Evolutionary conservation across 2,888 invertebrate genomes (phyloP).

Genomic region (Brenthis daphne): DNA sequence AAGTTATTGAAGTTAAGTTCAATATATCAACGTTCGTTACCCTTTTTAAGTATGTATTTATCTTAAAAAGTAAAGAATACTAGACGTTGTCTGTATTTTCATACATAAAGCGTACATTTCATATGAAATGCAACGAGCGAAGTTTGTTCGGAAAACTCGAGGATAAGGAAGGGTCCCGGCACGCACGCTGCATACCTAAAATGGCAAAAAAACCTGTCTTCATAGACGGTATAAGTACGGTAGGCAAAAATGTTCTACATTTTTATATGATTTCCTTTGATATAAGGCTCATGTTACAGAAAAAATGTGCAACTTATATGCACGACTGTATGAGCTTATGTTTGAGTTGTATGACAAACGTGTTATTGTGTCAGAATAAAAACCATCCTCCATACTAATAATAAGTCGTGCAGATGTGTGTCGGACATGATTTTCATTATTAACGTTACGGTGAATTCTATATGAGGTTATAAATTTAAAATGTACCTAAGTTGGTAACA

Average conservation of each 20-base stretch:
- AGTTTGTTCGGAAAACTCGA: constrained; percentile 55
- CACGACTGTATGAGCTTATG: constrained; percentile 30
- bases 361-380: constrained; percentile 34
- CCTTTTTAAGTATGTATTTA: constrained; percentile 20
- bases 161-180: constrained; percentile 52
- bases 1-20: not conserved
- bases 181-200: constrained; percentile 68
- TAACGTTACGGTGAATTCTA: constrained; percentile 10
- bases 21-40: constrained; percentile 12
- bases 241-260: constrained; percentile 44
- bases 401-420: constrained; percentile 27
- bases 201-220: constrained; percentile 58
- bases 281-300: constrained; percentile 30
- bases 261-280: constrained; percentile 22
- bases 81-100: constrained; percentile 20
- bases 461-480: not conserved
- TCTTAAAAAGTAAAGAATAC: constrained; percentile 25
- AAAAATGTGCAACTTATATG: constrained; percentile 1
- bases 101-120: constrained; percentile 39
- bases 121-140: constrained; percentile 66
- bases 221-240: constrained; percentile 41
- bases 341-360: constrained; percentile 37
- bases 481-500: not conserved
- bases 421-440: constrained; percentile 31
- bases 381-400: constrained; percentile 32